Conservation (phyloP, 2,888 invertebrate species). For the Hemicrepidius hirtus region DNA sequence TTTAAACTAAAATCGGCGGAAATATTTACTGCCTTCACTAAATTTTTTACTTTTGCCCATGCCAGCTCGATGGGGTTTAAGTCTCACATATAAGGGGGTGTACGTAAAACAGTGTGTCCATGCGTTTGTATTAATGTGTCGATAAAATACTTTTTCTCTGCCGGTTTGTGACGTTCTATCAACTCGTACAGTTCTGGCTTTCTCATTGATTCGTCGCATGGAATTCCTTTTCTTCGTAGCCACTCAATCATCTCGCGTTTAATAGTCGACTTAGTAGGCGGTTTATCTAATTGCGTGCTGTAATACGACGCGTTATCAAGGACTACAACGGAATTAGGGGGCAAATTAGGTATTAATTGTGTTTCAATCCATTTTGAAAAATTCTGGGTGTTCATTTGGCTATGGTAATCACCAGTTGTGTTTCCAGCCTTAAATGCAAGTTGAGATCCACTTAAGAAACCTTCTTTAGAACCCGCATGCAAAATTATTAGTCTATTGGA, state of each 20-base stretch:
- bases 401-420: background rate
- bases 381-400: too few species aligned
- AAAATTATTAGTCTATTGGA: background rate
- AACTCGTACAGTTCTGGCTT: background rate
- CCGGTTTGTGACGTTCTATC: background rate
- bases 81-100: conserved; percentile 3
- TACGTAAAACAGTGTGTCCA: background rate
- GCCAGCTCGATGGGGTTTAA: background rate
- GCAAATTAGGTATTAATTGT: background rate
- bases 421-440: background rate
- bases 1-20: background rate
- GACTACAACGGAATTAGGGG: background rate
- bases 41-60: background rate
- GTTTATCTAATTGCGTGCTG: background rate
- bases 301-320: background rate
- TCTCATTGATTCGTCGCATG: background rate
- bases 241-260: background rate
- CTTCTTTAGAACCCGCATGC: background rate
- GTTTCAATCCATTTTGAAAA: background rate
- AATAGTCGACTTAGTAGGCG: background rate
- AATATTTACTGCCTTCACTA: background rate
- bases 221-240: background rate
- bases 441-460: background rate
- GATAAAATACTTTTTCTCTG: background rate
- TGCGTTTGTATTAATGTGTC: background rate